Evolutionary conservation across 2,113 vertebrate genomes (phyloP), one percentile per base, ranked within the genome.

Genomic region (Thalassarche chlororhynchos): DNA sequence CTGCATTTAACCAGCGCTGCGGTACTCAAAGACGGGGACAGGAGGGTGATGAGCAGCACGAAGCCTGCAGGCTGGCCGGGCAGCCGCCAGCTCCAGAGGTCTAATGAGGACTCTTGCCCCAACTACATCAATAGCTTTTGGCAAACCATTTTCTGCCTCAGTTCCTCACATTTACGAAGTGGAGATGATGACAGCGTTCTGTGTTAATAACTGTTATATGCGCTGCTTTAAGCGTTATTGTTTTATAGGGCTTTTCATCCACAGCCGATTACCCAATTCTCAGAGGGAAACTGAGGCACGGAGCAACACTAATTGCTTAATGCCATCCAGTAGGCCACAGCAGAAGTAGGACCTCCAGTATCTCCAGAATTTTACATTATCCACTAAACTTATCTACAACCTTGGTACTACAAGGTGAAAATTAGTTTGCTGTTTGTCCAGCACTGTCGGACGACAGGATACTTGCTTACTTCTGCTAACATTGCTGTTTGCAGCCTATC

Each of bases 91-190:
- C 60, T 77, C 81, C 93, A 65, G 46, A 82, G 93, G 84, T 89
- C 96, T 96, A 70, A 94, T 58, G 81, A 97, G 87, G 81, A 93
- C 89, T 97, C 91, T 55, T 82, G 49, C 66, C 87, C 70, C 3
- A 3, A 38, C 84, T 85, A 42, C 84, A 91, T 70, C 91, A 91
- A 85, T 55, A 96, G 89, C 87, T 93, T 87, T 86, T 80, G 78
- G 89, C 84, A 95, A 96, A 79, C 14, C 66, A 90, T 93, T 95
- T 96, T 96, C 95, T 96, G 94, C 93, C 94, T 97, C 95, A 80
- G 84, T 86, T 96, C 84, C 84, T 93, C 91, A 55, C 84, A 70
- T 83, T 96, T 85, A 65, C 85, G 46, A 79, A 87, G 89, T 34
- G 18, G 52, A 95, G 77, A 91, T 32, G 86, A 87, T 79, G 84